These are phyloP conservation scores for Streptopelia turtur DNA, from an alignment of 2,797 vertebrate genomes.

Conservation along the genomic window DNA sequence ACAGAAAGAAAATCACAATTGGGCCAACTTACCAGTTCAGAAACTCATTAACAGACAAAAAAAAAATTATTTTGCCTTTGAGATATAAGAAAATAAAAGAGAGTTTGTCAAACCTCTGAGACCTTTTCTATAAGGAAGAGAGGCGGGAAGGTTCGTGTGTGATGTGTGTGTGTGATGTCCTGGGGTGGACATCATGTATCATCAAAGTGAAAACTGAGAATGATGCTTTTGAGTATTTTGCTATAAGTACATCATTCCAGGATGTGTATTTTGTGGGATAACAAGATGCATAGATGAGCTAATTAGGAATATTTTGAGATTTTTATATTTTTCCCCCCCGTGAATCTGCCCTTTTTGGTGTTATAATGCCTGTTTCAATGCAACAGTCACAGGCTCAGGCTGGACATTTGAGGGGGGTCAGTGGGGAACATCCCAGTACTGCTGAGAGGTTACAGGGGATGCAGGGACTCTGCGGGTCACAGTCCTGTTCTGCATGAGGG, in stretches of 20 bases:
- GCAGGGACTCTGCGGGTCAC: fast-evolving
- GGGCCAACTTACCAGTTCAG: conserved; percentile 41
- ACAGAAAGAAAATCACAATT: conserved; percentile 9
- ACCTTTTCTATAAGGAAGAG: background rate
- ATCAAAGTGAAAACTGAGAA: background rate
- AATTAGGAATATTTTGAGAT: background rate
- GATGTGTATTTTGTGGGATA: background rate
- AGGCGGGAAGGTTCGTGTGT: background rate
- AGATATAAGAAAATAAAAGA: background rate
- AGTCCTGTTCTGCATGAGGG: background rate
- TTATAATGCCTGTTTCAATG: background rate
- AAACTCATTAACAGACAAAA: conserved; percentile 41
- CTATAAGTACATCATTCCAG: background rate
- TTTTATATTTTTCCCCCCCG: too few relatives aligned
- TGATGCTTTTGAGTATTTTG: background rate
- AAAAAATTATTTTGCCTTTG: background rate
- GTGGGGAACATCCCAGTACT: background rate
- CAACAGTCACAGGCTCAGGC: background rate
- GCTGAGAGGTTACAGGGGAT: fast-evolving
- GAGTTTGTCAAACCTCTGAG: background rate
- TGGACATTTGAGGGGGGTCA: background rate
- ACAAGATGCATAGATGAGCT: background rate
- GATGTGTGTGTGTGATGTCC: background rate
- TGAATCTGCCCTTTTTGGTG: background rate
- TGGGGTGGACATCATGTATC: background rate